These are phyloP conservation scores for Manis crassicaudata DNA, from an alignment of 2,797 vertebrate genomes.

Conservation along the genomic window DNA sequence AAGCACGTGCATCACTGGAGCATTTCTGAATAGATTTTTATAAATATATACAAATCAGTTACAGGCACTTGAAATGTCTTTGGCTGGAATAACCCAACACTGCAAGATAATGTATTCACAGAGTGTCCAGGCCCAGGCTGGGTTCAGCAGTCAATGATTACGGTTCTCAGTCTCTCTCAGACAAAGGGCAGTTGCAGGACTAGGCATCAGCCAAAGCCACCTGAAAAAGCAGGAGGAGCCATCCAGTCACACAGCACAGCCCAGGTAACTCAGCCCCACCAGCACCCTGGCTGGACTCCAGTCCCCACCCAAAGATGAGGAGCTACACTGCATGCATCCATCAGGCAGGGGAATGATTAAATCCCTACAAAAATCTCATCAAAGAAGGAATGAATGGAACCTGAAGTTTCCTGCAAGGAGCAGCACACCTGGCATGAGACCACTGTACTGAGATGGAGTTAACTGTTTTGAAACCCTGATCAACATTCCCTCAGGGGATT, in stretches of 20 bases:
- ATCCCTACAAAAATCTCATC: background rate
- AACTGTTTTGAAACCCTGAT: background rate
- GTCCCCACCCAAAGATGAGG: background rate
- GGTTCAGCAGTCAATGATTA: conserved; percentile 94
- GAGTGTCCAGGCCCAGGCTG: conserved; percentile 90
- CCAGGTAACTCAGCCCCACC: background rate
- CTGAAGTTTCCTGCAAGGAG: background rate
- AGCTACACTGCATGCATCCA: too few relatives aligned
- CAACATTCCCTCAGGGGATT: background rate
- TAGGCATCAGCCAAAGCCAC: conserved; percentile 97
- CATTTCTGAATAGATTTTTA: conserved; percentile 87
- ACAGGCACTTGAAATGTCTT: conserved; percentile 99
- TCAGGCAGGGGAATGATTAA: background rate
- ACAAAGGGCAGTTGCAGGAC: conserved; percentile 70
- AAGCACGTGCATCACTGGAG: conserved; percentile 86
- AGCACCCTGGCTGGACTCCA: background rate
- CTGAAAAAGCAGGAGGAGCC: conserved; percentile 83
- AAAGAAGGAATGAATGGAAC: background rate
- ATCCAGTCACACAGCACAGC: background rate
- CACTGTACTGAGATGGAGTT: background rate
- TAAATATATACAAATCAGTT: conserved; percentile 98
- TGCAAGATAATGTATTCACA: conserved; percentile 94
- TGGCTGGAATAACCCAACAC: conserved; percentile 99
- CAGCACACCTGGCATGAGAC: background rate
- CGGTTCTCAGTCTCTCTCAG: conserved; percentile 81